Evolutionary conservation across 2,113 vertebrate species (phyloP), one percentile per base, ranked within the genome.

Genomic region (Stigmatopora nigra): DNA sequence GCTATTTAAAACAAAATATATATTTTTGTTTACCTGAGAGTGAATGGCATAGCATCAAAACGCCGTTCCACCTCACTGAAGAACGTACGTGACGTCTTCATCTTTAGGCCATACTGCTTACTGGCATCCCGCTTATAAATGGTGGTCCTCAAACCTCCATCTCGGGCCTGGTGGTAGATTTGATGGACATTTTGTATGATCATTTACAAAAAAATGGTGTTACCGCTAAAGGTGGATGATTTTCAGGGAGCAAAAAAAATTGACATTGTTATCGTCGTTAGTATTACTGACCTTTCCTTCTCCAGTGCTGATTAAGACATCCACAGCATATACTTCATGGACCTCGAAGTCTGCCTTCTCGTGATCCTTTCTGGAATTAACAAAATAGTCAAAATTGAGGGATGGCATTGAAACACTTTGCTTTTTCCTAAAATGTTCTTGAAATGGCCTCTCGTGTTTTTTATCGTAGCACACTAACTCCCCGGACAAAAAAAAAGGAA

Each of bases 31-130:
- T 78, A 98, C 96, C 96, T 89, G 44, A 98, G 92, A 83, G 96
- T 99, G 78, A 98, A 99, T 0, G 96, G 96, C 96, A 98, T 97
- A 64, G 94, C 92, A 76, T 94, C 94, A 61, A 98, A 99, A 77
- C 96, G 94, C 68, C 94, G 89, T 82, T 98, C 95, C 68, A 99
- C 94, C 82, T 98, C 96, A 7, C 95, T 98, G 90, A 98, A 96
- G 88, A 99, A 98, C 73, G 91, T 91, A 82, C 96, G 94, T n/a
- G 96, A 99, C 17, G 96, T 96, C 91, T 98, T 99, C 95, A 98
- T 98, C 86, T 98, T 99, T 78, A 99, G 78, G 69, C 95, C 95
- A 7, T 99, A 99, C 67, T 97, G 95, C 80, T 98, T 98, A 80
- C 90, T 93, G 20, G 96, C 95, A 87, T 99, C 95, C 82, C 96